A percentile compares a stretch with the other conserved stretches of the same genome.
These are phyloP conservation scores for Parazoanthus atlanticus DNA, from an alignment of 92 coral and sea anemone genomes.

Conservation along the genomic window DNA sequence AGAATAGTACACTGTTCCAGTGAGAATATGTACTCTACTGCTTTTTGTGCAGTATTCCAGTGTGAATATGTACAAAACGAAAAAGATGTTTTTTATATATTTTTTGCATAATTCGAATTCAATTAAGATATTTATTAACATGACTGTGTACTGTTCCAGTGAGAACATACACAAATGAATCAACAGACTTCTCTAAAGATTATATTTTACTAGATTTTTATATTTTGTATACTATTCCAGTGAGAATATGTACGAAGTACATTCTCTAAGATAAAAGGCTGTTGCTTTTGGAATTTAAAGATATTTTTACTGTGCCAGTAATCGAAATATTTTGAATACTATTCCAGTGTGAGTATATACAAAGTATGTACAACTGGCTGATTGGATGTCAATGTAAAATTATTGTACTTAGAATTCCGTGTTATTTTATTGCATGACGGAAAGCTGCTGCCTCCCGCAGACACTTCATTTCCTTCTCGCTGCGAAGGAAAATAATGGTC, in stretches of 20 bases:
- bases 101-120: not conserved
- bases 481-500: too few species aligned
- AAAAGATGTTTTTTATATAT: not conserved
- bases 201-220: too few species aligned
- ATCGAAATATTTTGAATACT: not conserved
- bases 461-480: too few species aligned
- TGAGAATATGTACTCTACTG: constrained; percentile 11
- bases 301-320: too few species aligned
- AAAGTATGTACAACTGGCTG: not conserved
- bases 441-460: too few species aligned
- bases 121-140: too few species aligned
- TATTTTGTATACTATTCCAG: constrained; percentile 5
- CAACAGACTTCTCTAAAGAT: too few species aligned
- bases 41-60: constrained; percentile 37
- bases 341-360: constrained; percentile 5
- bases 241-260: constrained; percentile 22
- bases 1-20: constrained; percentile 10
- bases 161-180: too few species aligned
- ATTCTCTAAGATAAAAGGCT: not conserved
- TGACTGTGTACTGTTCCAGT: not conserved
- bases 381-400: too few species aligned
- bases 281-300: not conserved
- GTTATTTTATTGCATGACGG: too few species aligned
- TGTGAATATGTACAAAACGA: constrained; percentile 23
- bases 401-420: too few species aligned